Evolutionary conservation across 2,797 vertebrate genomes (phyloP).

Genomic region (Epinephelus awoara): DNA sequence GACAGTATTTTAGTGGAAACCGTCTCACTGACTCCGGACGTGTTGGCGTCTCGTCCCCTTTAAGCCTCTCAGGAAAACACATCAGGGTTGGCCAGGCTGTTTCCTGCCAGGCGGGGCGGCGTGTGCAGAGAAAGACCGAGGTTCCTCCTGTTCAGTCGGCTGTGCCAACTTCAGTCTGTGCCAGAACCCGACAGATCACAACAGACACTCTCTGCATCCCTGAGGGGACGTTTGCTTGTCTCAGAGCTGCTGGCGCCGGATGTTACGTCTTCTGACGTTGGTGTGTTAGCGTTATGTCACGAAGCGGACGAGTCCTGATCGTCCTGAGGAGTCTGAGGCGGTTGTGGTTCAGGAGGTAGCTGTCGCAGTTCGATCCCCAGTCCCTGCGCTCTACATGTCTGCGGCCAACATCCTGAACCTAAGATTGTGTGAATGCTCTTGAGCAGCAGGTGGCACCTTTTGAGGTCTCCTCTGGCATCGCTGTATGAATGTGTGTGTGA

Average conservation of each 20-base stretch:
- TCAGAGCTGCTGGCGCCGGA: conserved; percentile 34
- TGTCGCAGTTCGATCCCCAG: no score
- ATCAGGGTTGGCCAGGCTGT: conserved; percentile 19
- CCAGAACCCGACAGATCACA: conserved; percentile 45
- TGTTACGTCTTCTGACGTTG: conserved; percentile 26
- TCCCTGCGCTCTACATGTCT: no score
- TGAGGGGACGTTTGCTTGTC: conserved; percentile 8
- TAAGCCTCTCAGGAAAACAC: conserved; percentile 43
- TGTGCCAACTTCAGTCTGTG: conserved; percentile 6
- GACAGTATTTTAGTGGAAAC: conserved; percentile 21
- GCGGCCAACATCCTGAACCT: no score
- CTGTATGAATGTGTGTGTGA: no score
- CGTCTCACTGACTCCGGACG: not conserved
- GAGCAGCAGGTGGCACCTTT: no score
- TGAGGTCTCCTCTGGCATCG: no score
- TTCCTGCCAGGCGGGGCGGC: conserved; percentile 38
- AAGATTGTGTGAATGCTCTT: no score
- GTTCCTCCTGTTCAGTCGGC: conserved; percentile 46
- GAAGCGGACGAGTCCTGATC: not conserved
- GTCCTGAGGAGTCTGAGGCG: not conserved
- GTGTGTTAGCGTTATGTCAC: not conserved
- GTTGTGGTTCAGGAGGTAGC: no score
- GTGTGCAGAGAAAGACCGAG: conserved; percentile 34
- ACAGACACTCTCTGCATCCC: conserved; percentile 37
- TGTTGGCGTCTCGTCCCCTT: conserved; percentile 1